Evolutionary conservation across 2,113 vertebrate genomes (phyloP).

Genomic region (Pionites leucogaster): DNA sequence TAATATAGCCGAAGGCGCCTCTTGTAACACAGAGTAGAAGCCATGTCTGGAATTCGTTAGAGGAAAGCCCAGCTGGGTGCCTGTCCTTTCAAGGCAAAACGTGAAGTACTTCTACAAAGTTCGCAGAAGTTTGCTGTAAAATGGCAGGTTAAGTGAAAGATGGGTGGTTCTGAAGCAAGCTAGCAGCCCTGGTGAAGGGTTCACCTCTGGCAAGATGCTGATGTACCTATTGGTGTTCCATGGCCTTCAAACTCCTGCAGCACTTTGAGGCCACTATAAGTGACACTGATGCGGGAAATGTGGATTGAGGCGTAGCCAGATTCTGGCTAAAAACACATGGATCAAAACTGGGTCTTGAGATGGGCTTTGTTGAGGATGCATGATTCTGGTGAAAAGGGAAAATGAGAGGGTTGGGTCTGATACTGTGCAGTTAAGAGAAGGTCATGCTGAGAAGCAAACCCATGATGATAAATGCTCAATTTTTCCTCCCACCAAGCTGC

Average conservation of each 20-base stretch:
- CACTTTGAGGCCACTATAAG: neutral
- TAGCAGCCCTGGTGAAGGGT: neutral
- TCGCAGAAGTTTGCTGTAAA: neutral
- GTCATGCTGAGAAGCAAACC: neutral
- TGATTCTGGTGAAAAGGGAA: neutral
- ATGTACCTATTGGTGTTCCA: neutral
- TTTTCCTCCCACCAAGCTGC: neutral
- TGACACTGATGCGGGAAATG: neutral
- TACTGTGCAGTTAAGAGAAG: neutral
- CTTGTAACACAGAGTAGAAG: neutral
- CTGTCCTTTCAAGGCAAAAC: neutral
- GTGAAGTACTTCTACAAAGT: neutral
- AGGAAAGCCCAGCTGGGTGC: neutral
- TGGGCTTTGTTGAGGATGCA: neutral
- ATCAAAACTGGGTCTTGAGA: neutral
- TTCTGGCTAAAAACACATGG: neutral
- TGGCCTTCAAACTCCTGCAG: neutral
- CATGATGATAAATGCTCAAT: neutral
- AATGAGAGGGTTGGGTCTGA: neutral
- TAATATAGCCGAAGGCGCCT: neutral
- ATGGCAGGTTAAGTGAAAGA: neutral
- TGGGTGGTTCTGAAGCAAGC: neutral
- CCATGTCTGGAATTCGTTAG: neutral
- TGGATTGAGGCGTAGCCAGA: accelerated
- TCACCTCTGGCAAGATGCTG: neutral